Evolutionary conservation across 1,140 invertebrate genomes (phyloP), one percentile per base, ranked within the genome.

Genomic region (Listronotus bonariensis): DNA sequence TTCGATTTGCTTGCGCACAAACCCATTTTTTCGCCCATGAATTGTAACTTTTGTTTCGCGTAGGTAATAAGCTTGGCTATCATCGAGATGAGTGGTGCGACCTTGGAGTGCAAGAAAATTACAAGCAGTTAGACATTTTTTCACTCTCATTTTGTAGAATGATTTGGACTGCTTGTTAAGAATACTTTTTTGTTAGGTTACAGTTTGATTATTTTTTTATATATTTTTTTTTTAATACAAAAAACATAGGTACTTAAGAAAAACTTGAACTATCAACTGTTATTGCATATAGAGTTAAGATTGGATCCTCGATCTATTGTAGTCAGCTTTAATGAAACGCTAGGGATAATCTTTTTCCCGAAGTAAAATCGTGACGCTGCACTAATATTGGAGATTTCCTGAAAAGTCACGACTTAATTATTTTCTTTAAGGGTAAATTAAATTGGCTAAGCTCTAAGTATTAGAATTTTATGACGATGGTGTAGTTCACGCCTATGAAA

Each of bases 371-470:
- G 63, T 65, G 63, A 65, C 54, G 53, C 43, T 58, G 52, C 63
- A 65, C 54, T 46, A 52, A 41, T 65, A 54, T 57, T 32, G 63
- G 58, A 58, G 63, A 65, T 65, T 65, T 58, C 45, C 32, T 20
- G 54, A 55, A 65, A 65, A 65, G 63, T 65, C 63, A 65, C 63
- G 54, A 65, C 63, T 57, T 65, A 65, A 65, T 65, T 65, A 65
- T 65, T 65, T 65, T 65, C 63, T 51, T 65, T 57, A 65, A 51
- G 17, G 63, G 49, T 53, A 58, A 51, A 58, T 58, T 65, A 63
- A 63, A 55, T 15, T 18, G 14, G 48, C 52, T 38, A 6, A 8
- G n/a, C 7, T 11, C 8, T 20, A 7, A 17, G 45, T 48, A 20
- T 48, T 43, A 43, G 41, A 48, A 48, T 20, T 18, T 20, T 20